Conservation (phyloP, 2,888 invertebrate genomes). For the Cylindroiulus punctatus region DNA sequence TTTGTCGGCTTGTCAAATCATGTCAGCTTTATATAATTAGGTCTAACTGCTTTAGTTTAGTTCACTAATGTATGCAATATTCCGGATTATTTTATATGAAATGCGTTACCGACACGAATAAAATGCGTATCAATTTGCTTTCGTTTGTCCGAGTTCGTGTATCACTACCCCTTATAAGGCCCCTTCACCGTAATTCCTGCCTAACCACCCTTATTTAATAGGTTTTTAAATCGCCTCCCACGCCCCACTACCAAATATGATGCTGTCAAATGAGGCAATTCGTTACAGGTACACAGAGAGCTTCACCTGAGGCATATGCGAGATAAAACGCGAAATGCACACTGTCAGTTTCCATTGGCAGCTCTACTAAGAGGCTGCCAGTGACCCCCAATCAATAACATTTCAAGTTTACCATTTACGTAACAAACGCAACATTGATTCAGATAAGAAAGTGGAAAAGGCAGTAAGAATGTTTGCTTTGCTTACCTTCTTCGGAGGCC, state of each 20-base stretch:
- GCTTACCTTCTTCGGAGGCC: constrained; percentile 51
- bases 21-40: not conserved
- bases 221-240: not conserved
- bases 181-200: not conserved
- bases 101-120: not conserved
- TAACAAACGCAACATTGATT: not conserved
- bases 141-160: no score
- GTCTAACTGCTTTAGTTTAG: not conserved
- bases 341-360: not conserved
- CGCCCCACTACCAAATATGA: not conserved
- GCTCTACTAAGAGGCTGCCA: not conserved
- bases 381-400: not conserved
- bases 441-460: constrained; percentile 13
- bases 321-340: not conserved
- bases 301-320: constrained; percentile 15
- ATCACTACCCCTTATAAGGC: not conserved
- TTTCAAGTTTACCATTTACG: not conserved
- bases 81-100: not conserved
- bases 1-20: not conserved
- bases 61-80: not conserved
- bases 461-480: not conserved
- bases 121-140: not conserved
- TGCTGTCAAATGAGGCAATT: constrained; percentile 6
- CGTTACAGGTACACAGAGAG: not conserved
- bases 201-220: not conserved